Percentiles rank a stretch among this genome's conserved stretches.
These are phyloP conservation scores for Carposina sasakii DNA, from an alignment of 1,140 invertebrate genomes.

Conservation along the genomic window DNA sequence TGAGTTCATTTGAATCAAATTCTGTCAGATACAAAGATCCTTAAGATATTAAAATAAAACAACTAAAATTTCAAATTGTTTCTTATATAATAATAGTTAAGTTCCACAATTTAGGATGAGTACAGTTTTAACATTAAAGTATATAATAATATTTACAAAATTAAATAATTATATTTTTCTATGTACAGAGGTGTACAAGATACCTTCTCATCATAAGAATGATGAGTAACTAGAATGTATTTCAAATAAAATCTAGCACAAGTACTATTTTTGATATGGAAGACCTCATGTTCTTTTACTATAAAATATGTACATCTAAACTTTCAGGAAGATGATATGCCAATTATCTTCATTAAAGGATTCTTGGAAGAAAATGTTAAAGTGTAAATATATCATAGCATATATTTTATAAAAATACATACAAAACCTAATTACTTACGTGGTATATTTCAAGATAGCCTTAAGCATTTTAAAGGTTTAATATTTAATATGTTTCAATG, in stretches of 20 bases:
- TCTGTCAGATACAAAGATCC: no score
- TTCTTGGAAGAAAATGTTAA: constrained; percentile 63
- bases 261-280: constrained; percentile 70
- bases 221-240: constrained; percentile 48
- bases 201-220: no score
- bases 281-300: constrained; percentile 58
- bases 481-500: constrained; percentile 66
- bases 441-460: constrained; percentile 40
- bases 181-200: no score
- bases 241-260: constrained; percentile 61
- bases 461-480: constrained; percentile 48
- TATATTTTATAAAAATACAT: constrained; percentile 72
- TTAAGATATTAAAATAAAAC: no score
- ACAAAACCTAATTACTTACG: constrained; percentile 62
- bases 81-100: no score
- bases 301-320: constrained; percentile 43
- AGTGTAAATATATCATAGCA: constrained; percentile 64
- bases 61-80: no score
- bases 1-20: no score
- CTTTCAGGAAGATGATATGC: constrained; percentile 70
- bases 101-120: no score
- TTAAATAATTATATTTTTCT: no score
- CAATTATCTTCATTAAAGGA: constrained; percentile 61
- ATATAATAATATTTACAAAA: no score
- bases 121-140: no score